Evolutionary conservation across 2,888 invertebrate species (phyloP).

Genomic region (Hydroisotoma schaefferi): DNA sequence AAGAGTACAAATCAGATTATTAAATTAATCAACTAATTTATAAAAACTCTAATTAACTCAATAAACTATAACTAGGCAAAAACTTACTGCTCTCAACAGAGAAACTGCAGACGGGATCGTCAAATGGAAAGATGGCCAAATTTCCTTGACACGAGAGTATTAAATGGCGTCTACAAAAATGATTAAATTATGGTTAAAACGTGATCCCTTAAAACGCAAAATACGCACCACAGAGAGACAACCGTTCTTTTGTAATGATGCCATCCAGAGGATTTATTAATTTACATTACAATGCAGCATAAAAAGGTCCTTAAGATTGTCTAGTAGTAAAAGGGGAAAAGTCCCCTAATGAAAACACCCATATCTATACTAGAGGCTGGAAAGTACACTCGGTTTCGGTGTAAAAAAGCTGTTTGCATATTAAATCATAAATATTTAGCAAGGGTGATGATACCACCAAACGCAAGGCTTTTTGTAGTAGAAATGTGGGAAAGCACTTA

Average conservation of each 20-base stretch:
- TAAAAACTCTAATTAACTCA: background rate
- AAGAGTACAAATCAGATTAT: background rate
- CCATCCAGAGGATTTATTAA: no score
- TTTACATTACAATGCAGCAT: no score
- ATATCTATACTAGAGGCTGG: no score
- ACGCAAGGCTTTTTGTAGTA: background rate
- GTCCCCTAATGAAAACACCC: no score
- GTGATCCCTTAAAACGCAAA: no score
- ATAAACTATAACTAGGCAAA: slow-evolving; percentile 4
- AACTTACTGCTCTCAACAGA: slow-evolving; percentile 95
- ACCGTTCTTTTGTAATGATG: no score
- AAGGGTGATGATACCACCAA: no score
- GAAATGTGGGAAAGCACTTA: slow-evolving; percentile 1
- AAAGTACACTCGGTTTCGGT: no score
- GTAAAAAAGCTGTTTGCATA: background rate
- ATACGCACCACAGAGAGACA: no score
- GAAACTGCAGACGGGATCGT: slow-evolving; percentile 91
- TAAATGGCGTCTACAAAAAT: slow-evolving; percentile 70
- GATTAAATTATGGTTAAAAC: no score
- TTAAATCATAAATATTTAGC: background rate
- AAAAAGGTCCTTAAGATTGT: no score
- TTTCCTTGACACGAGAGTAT: slow-evolving; percentile 90
- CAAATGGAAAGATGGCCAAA: slow-evolving; percentile 91
- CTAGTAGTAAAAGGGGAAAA: no score
- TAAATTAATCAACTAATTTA: background rate